phyloP scores from a whole-genome alignment of 2,113 vertebrate species.

The Oncorhynchus kisutch region DNA sequence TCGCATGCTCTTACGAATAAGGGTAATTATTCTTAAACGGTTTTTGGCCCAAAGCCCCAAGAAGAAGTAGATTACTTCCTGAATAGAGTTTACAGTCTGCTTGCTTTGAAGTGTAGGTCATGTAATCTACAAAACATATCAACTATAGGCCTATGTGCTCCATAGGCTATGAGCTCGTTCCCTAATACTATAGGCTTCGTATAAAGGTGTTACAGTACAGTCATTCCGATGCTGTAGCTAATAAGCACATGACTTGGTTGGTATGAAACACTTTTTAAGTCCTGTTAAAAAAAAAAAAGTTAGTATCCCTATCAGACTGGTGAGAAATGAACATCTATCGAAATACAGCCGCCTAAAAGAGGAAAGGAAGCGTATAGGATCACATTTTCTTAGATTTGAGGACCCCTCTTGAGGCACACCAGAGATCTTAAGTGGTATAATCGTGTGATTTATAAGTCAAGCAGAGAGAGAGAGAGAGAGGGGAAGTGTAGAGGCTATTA shows the following conservation, averaged over 20 bases:
- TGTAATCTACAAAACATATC: too few relatives aligned
- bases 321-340: too few relatives aligned
- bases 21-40: slow-evolving; percentile 34
- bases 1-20: slow-evolving; percentile 35
- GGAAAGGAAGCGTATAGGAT: neutral
- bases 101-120: too few relatives aligned
- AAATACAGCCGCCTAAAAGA: neutral
- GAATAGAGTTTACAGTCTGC: neutral
- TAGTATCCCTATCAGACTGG: too few relatives aligned
- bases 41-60: neutral
- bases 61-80: neutral
- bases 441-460: slow-evolving; percentile 17
- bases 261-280: too few relatives aligned
- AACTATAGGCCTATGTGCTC: too few relatives aligned
- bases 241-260: too few relatives aligned
- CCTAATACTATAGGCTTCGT: too few relatives aligned
- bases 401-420: slow-evolving; percentile 17
- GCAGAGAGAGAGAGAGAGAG: neutral
- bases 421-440: neutral
- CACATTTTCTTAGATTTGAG: slow-evolving; percentile 37
- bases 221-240: too few relatives aligned
- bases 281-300: too few relatives aligned
- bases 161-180: too few relatives aligned
- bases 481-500: slow-evolving; percentile 3
- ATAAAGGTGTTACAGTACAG: too few relatives aligned